These are phyloP conservation scores for Thermophis baileyi DNA, from an alignment of 2,113 vertebrate species.

Conservation along the genomic window DNA sequence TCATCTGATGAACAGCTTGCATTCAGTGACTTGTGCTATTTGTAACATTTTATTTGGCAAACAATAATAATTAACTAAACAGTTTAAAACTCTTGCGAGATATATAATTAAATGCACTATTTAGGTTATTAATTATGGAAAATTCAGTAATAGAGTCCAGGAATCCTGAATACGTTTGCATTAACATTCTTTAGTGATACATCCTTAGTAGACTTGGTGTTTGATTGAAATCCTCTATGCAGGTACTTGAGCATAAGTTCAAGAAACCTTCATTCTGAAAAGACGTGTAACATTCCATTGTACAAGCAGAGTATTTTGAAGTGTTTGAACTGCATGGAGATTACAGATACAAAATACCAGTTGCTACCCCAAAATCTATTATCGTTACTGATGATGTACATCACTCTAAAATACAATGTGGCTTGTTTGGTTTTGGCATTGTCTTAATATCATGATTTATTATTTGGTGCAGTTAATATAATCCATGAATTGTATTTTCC, in stretches of 20 bases:
- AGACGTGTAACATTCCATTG: background rate
- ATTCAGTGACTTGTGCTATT: background rate
- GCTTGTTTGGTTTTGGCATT: background rate
- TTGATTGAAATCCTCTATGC: background rate
- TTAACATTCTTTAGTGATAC: background rate
- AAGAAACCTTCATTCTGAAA: background rate
- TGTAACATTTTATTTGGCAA: background rate
- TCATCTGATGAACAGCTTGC: background rate
- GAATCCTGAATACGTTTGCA: background rate
- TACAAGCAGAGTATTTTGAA: background rate
- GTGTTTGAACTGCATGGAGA: background rate
- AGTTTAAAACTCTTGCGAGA: background rate
- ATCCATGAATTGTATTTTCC: background rate
- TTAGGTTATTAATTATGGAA: background rate
- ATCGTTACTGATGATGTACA: background rate
- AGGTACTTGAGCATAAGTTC: background rate
- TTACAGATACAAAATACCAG: background rate
- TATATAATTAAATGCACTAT: background rate
- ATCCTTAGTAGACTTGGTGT: background rate
- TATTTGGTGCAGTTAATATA: background rate
- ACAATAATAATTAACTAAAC: background rate
- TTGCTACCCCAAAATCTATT: background rate
- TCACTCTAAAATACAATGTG: background rate
- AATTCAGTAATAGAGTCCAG: background rate
- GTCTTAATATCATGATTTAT: background rate